phyloP scores from a whole-genome alignment of 2,113 vertebrate species.

The Nipponia nippon region DNA sequence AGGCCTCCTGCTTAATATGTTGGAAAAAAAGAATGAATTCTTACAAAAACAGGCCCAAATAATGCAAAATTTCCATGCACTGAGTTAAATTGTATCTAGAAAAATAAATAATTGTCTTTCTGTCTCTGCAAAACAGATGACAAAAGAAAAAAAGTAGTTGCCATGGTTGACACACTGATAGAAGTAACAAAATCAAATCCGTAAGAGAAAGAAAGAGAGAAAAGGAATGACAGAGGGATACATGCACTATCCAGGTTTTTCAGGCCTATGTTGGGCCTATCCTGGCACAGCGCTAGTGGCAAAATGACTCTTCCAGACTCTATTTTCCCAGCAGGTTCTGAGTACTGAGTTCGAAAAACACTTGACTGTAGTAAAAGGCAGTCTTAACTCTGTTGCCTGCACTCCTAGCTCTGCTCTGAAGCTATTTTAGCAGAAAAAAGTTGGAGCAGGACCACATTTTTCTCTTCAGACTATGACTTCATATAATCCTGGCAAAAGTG shows the following conservation, averaged over 20 bases:
- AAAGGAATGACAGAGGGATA: not conserved
- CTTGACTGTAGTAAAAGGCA: not conserved
- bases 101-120: not conserved
- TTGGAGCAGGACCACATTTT: not conserved
- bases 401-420: not conserved
- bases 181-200: not conserved
- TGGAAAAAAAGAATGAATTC: not conserved
- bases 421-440: not conserved
- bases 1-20: not conserved
- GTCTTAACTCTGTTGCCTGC: not conserved
- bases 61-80: not conserved
- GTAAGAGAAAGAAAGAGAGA: not conserved
- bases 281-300: not conserved
- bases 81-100: not conserved
- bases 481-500: not conserved
- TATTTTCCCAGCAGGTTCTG: not conserved
- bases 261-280: not conserved
- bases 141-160: not conserved
- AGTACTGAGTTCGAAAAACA: not conserved
- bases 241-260: not conserved
- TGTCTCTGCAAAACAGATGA: not conserved
- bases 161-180: not conserved
- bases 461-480: not conserved
- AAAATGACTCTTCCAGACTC: not conserved
- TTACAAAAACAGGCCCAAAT: not conserved